These are phyloP conservation scores for Panthera leo DNA, from an alignment of 2,113 vertebrate genomes.

Conservation along the genomic window DNA sequence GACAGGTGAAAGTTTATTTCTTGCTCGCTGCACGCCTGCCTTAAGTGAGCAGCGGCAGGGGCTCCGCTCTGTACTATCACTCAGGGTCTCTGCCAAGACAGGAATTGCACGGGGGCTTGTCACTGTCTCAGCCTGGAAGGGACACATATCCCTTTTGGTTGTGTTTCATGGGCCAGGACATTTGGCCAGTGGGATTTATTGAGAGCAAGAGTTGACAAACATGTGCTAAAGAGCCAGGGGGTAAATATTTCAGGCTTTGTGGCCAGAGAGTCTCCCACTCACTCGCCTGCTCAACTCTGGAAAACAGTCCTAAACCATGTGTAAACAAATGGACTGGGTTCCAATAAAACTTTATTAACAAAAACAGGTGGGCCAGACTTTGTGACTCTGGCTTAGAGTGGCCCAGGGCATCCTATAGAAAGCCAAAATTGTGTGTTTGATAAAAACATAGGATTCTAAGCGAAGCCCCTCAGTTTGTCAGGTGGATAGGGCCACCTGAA, in stretches of 20 bases:
- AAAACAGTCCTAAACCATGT: neutral
- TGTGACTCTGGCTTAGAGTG: neutral
- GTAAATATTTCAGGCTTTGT: neutral
- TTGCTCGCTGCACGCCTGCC: neutral
- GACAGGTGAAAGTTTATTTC: too few relatives aligned
- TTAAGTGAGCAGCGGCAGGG: neutral
- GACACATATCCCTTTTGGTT: neutral
- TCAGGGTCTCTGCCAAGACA: neutral
- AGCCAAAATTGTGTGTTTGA: neutral
- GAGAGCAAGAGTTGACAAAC: neutral
- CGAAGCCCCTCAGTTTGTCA: neutral
- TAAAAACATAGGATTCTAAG: neutral
- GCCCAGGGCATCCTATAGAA: neutral
- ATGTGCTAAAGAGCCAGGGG: neutral
- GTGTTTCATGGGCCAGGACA: neutral
- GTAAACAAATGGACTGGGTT: neutral
- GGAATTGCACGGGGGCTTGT: fast-evolving
- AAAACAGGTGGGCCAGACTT: neutral
- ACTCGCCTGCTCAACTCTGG: neutral
- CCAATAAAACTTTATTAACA: neutral
- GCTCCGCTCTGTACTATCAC: fast-evolving
- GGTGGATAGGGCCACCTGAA: neutral
- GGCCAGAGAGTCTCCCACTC: neutral
- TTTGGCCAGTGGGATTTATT: neutral
- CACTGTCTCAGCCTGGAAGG: neutral